These are phyloP conservation scores for Gymnocypris eckloni DNA, from an alignment of 2,797 vertebrate species.

Conservation along the genomic window DNA sequence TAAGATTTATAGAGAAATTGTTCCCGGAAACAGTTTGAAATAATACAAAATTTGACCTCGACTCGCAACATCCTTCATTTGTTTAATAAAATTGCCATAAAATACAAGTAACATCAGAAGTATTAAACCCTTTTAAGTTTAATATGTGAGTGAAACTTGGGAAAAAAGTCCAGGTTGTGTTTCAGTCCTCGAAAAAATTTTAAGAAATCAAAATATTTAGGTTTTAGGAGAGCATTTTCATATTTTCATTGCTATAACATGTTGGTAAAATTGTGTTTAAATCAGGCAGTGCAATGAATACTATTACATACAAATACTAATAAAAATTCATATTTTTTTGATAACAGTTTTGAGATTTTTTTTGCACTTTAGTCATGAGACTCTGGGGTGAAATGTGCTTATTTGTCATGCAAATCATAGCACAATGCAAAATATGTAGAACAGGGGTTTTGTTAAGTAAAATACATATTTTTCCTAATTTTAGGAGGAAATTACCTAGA, in stretches of 20 bases:
- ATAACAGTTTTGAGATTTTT: neutral
- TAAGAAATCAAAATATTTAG: neutral
- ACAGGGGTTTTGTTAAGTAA: neutral
- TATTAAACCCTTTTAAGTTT: neutral
- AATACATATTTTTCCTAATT: neutral
- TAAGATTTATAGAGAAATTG: slow-evolving; percentile 38
- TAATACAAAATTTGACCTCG: slow-evolving; percentile 45
- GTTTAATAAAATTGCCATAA: slow-evolving; percentile 4
- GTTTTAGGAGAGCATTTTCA: neutral
- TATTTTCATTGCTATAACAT: neutral
- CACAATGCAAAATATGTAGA: neutral
- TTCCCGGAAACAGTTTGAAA: slow-evolving; percentile 59
- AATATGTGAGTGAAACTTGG: neutral
- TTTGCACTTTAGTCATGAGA: slow-evolving; percentile 26
- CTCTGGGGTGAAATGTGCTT: neutral
- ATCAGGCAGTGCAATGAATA: slow-evolving; percentile 22
- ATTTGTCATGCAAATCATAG: too few species aligned
- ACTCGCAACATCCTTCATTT: slow-evolving; percentile 43
- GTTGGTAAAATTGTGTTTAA: neutral
- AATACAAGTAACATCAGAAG: slow-evolving; percentile 16
- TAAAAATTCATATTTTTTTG: neutral
- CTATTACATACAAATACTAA: slow-evolving; percentile 17
- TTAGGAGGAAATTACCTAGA: neutral
- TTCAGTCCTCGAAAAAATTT: too few species aligned
- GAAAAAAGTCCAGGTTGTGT: neutral